Conservation (phyloP, 2,888 invertebrate genomes). For the Andrena hattorfiana region DNA sequence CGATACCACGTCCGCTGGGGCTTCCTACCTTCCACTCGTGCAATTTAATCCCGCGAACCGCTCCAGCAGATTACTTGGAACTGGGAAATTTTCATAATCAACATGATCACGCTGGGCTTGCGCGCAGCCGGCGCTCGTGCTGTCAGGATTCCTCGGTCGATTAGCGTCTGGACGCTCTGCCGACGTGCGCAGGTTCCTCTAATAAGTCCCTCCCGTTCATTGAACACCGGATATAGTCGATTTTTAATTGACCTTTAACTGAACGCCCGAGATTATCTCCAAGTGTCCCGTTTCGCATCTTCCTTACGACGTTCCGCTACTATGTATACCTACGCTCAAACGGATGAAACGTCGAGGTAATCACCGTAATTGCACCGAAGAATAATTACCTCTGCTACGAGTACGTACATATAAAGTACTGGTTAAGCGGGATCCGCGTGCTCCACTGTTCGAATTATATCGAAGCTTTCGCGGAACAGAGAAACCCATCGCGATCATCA, state of each 20-base stretch:
- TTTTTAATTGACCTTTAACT: conserved; percentile 13
- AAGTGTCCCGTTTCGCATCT: conserved; percentile 13
- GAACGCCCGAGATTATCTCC: conserved; percentile 16
- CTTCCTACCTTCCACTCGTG: conserved; percentile 34
- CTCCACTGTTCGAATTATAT: neutral
- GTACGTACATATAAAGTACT: neutral
- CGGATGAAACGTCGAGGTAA: neutral
- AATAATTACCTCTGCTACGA: too few species aligned
- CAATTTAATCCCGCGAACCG: conserved; percentile 56
- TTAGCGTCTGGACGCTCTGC: neutral
- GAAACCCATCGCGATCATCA: conserved; percentile 25
- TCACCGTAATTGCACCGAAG: neutral
- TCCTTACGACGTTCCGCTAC: neutral
- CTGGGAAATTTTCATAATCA: conserved; percentile 61
- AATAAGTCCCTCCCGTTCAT: conserved; percentile 22
- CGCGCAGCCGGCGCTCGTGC: conserved; percentile 21
- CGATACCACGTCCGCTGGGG: conserved; percentile 5
- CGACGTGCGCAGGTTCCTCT: conserved; percentile 8
- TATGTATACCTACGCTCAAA: neutral
- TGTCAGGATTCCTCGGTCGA: conserved; percentile 6
- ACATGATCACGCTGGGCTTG: conserved; percentile 27
- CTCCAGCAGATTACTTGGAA: conserved; percentile 50
- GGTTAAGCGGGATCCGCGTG: neutral
- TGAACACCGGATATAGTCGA: conserved; percentile 30
- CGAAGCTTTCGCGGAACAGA: neutral